Percentiles rank a stretch among this genome's conserved stretches.
These are phyloP conservation scores for Heliconius eleuchia DNA, from an alignment of 1,140 invertebrate species.

Conservation along the genomic window DNA sequence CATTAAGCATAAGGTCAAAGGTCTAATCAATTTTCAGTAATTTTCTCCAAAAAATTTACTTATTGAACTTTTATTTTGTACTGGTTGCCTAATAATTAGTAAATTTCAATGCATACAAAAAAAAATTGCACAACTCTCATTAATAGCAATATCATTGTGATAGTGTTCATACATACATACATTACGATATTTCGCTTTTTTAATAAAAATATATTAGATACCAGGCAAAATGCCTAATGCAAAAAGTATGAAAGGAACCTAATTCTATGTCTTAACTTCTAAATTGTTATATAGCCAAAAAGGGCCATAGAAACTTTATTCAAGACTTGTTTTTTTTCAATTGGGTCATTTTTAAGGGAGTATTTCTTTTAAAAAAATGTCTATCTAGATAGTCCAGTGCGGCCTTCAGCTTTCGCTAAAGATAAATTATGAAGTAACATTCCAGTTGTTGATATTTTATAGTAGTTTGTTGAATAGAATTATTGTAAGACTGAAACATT, in stretches of 20 bases:
- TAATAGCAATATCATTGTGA: background rate
- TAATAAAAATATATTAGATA: too few relatives aligned
- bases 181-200: too few relatives aligned
- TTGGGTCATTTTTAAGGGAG: background rate
- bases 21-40: background rate
- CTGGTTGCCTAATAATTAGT: background rate
- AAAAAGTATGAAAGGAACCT: too few relatives aligned
- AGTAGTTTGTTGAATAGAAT: constrained; percentile 66
- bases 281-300: too few relatives aligned
- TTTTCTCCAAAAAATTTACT: background rate
- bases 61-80: background rate
- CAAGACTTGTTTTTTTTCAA: too few relatives aligned
- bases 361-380: background rate
- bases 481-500: constrained; percentile 69
- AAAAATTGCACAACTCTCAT: background rate
- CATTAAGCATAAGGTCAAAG: background rate
- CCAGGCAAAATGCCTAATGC: too few relatives aligned
- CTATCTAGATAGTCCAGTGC: background rate
- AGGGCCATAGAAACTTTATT: too few relatives aligned
- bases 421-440: constrained; percentile 36
- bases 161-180: too few relatives aligned
- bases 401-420: background rate
- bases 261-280: too few relatives aligned
- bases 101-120: background rate
- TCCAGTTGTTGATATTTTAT: constrained; percentile 65